Evolutionary conservation across 2,888 invertebrate species (phyloP), one percentile per base, ranked within the genome.

Genomic region (Deilephila porcellus): DNA sequence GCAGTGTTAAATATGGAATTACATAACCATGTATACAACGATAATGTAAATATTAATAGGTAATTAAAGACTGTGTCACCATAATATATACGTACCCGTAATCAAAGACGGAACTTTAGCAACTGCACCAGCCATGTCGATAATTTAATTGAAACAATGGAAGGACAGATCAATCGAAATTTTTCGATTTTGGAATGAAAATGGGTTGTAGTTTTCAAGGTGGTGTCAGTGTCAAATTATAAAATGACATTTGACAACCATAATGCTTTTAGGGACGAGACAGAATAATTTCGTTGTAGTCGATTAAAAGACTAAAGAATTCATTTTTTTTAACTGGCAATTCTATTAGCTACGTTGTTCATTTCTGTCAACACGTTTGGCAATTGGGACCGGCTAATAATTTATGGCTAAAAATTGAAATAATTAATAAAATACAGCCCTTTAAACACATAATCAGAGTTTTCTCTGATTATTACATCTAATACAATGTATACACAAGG

Each of bases 121-220:
- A 77, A 83, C 90, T 82, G 87, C 91, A 81, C 83, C 81, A 78
- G 94, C 93, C 95, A 95, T 95, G 86, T 84, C 85, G 77, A 76
- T 81, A 82, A 73, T 75, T 84, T 86, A 86, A 88, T 86, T 78
- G 82, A 86, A 88, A 90, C 89, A 91, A 85, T 76, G 88, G 90
- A 89, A 85, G 73, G 67, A 74, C 76, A 74, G 76, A 76, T 75
- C 78, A 78, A 77, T 81, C 79, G 76, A 72, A 79, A 80, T 77
- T 81, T 83, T 86, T 86, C 76, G 80, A 88, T 83, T 90, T 87
- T 81, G 82, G 87, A 89, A 87, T 85, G 77, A 74, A 80, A 81
- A 76, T 75, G 63, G 75, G 62, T 71, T 60, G 71, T 37, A 56
- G 19, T 45, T n/a, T 62, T 70, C 45, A 63, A 52, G 25, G 64